Evolutionary conservation across 2,113 vertebrate species (phyloP).

Genomic region (Neomonachus schauinslandi): DNA sequence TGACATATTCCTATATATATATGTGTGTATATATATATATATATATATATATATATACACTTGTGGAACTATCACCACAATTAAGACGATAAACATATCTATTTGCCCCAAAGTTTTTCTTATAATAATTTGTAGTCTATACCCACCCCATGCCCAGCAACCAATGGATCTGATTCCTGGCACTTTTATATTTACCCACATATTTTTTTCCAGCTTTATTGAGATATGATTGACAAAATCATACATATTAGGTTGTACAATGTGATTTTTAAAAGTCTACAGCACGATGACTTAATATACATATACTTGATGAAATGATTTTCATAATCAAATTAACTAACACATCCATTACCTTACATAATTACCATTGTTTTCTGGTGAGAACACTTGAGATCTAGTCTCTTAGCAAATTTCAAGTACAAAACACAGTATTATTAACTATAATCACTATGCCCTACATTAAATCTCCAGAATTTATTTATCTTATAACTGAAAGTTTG

Average conservation of each 20-base stretch:
- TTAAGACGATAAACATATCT: background rate
- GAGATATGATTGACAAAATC: background rate
- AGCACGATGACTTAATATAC: background rate
- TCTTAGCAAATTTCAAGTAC: background rate
- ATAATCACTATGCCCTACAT: background rate
- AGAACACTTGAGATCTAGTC: background rate
- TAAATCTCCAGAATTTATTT: background rate
- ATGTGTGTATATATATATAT: no score
- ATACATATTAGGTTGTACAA: background rate
- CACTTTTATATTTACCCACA: background rate
- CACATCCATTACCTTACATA: background rate
- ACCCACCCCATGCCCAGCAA: background rate
- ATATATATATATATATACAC: background rate
- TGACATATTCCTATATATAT: background rate
- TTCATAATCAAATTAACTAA: background rate
- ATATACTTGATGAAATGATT: background rate
- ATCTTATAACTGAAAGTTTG: background rate
- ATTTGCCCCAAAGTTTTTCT: background rate
- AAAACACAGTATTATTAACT: background rate
- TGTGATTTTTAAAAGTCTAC: background rate
- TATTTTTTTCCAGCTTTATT: background rate
- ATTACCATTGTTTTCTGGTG: background rate
- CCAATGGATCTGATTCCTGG: background rate
- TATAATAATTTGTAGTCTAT: background rate
- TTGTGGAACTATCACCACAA: background rate